Percentiles rank a stretch among this genome's conserved stretches.
These are phyloP conservation scores for Spodoptera litura DNA, from an alignment of 1,140 invertebrate species.

Conservation along the genomic window DNA sequence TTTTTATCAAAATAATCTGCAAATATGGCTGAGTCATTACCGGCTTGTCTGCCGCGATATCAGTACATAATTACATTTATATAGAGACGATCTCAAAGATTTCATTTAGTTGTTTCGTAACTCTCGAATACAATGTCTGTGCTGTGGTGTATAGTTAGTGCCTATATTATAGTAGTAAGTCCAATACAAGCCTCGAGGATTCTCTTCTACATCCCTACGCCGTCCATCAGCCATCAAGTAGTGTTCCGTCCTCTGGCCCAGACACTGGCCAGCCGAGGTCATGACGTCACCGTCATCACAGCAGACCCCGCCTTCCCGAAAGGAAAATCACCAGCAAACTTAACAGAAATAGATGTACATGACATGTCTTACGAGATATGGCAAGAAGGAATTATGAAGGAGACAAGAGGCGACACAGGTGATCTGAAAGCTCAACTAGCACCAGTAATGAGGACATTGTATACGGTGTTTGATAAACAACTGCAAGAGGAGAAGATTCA, in stretches of 20 bases:
- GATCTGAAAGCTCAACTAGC: background rate
- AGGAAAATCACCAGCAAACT: background rate
- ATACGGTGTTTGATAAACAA: background rate
- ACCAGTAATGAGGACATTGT: background rate
- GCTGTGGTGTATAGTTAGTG: too few relatives aligned
- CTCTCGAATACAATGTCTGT: too few relatives aligned
- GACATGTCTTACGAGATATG: constrained; percentile 18
- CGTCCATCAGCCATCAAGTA: constrained; percentile 33
- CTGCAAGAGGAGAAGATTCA: background rate
- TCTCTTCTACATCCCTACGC: constrained; percentile 8
- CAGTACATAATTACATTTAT: too few relatives aligned
- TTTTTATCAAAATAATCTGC: too few relatives aligned
- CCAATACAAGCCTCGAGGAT: constrained; percentile 18
- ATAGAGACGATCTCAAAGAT: too few relatives aligned
- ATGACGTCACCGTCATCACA: constrained; percentile 15
- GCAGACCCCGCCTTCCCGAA: constrained; percentile 11
- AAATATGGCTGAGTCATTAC: too few relatives aligned
- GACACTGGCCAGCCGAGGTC: constrained; percentile 1
- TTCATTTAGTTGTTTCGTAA: too few relatives aligned
- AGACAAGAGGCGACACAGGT: background rate
- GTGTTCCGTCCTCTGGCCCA: constrained; percentile 21
- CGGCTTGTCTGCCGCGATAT: too few relatives aligned
- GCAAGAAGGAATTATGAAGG: background rate
- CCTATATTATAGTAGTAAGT: constrained; percentile 53
- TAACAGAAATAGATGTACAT: constrained; percentile 32